phyloP scores from a whole-genome alignment of 2,888 invertebrate genomes.

The Dorcus parallelipipedus region DNA sequence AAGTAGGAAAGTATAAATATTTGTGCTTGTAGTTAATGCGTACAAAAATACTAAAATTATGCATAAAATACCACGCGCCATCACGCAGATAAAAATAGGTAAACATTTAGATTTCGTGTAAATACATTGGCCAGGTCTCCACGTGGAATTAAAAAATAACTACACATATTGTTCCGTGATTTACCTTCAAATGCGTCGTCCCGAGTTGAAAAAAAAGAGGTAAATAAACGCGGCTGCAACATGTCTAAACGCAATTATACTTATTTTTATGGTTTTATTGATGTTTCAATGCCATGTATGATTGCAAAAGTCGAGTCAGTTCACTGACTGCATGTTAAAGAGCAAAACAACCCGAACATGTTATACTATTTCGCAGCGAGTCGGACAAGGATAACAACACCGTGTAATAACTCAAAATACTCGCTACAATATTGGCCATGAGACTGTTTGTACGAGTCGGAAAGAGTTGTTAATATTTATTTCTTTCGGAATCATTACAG shows the following conservation, averaged over 20 bases:
- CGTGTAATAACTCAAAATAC: constrained; percentile 38
- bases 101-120: too few species aligned
- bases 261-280: constrained; percentile 42
- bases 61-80: too few species aligned
- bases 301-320: constrained; percentile 41
- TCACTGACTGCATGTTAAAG: constrained; percentile 43
- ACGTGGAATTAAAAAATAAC: background rate
- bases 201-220: constrained; percentile 9
- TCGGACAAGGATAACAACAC: constrained; percentile 25
- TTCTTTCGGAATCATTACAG: background rate
- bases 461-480: constrained; percentile 2
- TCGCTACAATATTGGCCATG: constrained; percentile 38
- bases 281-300: constrained; percentile 43
- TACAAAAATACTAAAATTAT: too few species aligned
- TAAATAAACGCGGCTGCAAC: constrained; percentile 21
- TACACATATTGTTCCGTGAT: constrained; percentile 3
- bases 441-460: constrained; percentile 34
- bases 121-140: background rate
- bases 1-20: too few species aligned
- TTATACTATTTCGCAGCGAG: constrained; percentile 25
- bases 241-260: constrained; percentile 34
- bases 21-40: too few species aligned
- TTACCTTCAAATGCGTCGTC: constrained; percentile 13
- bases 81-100: too few species aligned
- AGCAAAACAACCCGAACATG: constrained; percentile 29